Evolutionary conservation across 1,140 invertebrate genomes (phyloP).

Genomic region (Atta cephalotes): DNA sequence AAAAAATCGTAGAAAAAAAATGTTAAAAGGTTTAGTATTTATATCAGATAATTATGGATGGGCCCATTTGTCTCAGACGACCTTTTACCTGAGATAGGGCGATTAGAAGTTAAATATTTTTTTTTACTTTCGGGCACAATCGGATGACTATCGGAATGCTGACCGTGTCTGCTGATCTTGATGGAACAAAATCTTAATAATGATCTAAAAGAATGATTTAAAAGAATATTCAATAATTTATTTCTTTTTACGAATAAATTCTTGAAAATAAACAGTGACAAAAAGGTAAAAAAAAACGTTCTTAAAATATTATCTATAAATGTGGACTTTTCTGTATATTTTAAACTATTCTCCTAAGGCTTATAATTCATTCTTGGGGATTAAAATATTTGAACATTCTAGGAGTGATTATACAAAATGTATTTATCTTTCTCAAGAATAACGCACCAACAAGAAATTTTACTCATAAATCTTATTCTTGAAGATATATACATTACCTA

Average conservation of each 20-base stretch:
- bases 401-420: background rate
- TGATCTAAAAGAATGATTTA: too few relatives aligned
- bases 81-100: conserved; percentile 22
- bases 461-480: background rate
- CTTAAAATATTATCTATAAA: conserved; percentile 1
- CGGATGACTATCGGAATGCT: conserved; percentile 10
- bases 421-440: background rate
- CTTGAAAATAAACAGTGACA: background rate
- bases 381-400: background rate
- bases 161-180: background rate
- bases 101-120: conserved; percentile 24
- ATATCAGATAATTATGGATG: background rate
- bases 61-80: background rate
- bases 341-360: background rate
- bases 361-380: background rate
- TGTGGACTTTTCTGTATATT: background rate
- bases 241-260: background rate
- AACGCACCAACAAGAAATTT: background rate
- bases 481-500: background rate
- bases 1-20: background rate
- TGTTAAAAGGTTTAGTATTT: background rate
- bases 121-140: conserved; percentile 2
- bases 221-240: conserved; percentile 11
- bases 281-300: background rate
- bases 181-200: background rate